phyloP scores from a whole-genome alignment of 2,113 vertebrate genomes.

The Sinocyclocheilus grahami region DNA sequence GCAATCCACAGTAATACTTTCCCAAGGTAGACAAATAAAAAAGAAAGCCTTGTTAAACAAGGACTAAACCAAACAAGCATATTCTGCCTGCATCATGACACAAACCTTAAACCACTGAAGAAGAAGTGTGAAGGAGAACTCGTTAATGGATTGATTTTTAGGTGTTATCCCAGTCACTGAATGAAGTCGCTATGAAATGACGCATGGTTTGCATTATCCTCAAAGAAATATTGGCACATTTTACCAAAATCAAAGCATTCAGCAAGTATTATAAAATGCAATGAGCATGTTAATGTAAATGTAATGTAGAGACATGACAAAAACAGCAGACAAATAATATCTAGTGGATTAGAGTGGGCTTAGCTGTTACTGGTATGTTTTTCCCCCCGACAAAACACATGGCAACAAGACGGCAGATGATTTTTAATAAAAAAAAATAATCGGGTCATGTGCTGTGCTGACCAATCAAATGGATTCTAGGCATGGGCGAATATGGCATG shows the following conservation, averaged over 20 bases:
- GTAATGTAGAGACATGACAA: not conserved
- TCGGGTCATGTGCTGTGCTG: not conserved
- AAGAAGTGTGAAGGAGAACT: constrained; percentile 35
- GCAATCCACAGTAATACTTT: constrained; percentile 68
- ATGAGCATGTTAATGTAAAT: constrained; percentile 40
- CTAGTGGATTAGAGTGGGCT: not conserved
- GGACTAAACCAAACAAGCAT: constrained; percentile 48
- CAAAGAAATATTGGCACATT: constrained; percentile 69
- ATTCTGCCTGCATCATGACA: constrained; percentile 44
- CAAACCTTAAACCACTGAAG: constrained; percentile 60
- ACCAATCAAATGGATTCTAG: not conserved
- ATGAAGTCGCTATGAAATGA: not conserved
- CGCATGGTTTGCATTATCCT: constrained; percentile 5
- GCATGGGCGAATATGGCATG: not conserved
- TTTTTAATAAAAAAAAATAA: not conserved
- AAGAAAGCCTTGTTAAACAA: constrained; percentile 56
- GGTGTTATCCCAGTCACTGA: not conserved
- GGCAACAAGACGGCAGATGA: constrained; percentile 1
- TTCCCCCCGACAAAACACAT: not conserved
- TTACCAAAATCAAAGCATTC: constrained; percentile 70
- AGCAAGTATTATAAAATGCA: constrained; percentile 54
- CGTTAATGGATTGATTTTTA: constrained; percentile 16
- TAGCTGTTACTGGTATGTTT: not conserved
- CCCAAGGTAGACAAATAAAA: constrained; percentile 65
- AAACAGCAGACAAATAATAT: not conserved